These are phyloP conservation scores for Patella ulyssiponensis DNA, from an alignment of 2,888 invertebrate genomes.

Conservation along the genomic window DNA sequence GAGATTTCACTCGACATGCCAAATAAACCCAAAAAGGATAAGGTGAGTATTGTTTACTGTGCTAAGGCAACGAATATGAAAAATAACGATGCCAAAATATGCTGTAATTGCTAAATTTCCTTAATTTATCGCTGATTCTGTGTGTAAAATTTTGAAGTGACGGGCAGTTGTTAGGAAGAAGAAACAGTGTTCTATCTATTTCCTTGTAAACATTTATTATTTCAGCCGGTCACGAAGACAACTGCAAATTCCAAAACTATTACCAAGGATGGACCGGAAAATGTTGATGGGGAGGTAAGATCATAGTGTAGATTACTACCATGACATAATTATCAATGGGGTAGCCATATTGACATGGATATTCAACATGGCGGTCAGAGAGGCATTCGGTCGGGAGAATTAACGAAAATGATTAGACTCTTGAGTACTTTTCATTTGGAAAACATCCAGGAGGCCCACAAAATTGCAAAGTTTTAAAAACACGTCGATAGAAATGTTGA, in stretches of 20 bases:
- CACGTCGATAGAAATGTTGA: too few species aligned
- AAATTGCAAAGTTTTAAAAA: too few species aligned
- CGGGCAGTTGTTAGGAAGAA: slow-evolving; percentile 31
- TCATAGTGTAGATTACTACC: slow-evolving; percentile 3
- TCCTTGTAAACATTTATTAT: slow-evolving; percentile 27
- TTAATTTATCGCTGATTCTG: background rate
- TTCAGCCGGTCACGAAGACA: slow-evolving; percentile 60
- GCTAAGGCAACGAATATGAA: background rate
- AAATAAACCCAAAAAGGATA: slow-evolving; percentile 67
- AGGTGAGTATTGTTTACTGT: slow-evolving; percentile 47
- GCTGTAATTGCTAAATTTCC: background rate
- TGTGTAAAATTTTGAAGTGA: slow-evolving; percentile 26
- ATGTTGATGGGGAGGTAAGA: slow-evolving; percentile 63
- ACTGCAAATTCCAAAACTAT: slow-evolving; percentile 54
- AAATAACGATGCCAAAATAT: background rate
- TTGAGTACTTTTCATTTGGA: background rate
- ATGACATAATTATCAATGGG: slow-evolving; percentile 27
- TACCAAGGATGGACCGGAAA: slow-evolving; percentile 63
- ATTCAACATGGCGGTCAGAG: slow-evolving; percentile 58
- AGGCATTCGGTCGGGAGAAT: background rate
- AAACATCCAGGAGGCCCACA: too few species aligned
- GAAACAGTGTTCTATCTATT: background rate
- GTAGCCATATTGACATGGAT: slow-evolving; percentile 56
- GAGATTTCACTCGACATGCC: slow-evolving; percentile 57
- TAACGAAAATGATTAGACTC: slow-evolving; percentile 1